Evolutionary conservation across 2,888 invertebrate genomes (phyloP), one percentile per base, ranked within the genome.

Genomic region (Panopea generosa): DNA sequence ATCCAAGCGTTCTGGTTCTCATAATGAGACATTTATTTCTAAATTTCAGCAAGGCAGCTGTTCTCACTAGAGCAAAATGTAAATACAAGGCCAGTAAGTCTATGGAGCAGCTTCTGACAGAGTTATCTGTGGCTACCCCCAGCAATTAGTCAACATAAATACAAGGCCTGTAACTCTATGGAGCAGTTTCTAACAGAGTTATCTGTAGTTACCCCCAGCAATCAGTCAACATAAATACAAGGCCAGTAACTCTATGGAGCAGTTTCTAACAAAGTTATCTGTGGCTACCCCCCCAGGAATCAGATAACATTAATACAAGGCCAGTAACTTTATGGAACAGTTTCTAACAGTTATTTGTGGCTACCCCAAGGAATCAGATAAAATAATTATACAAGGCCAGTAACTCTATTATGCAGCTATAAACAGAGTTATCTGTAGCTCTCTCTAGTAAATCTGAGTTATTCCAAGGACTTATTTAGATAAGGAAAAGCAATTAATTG

Each of bases 31-130:
- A n/a, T n/a, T n/a, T n/a, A n/a, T 11, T 43, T 33, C 45, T 7
- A 24, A 16, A 26, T 78, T 81, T 11, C 87, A 89, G 90, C 55
- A 89, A 89, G 77, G 90, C 87, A 2, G 90, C 90, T 6, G 84
- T 90, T n/a, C 55, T 89, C 0, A 90, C 90, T 0, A 86, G 86
- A 70, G 87, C 91, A 45, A 88, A 87, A 60, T 89, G 90, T 82
- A 90, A 90, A 77, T 90, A 91, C 78, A 91, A 91, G 66, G 91
- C 91, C 27, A 89, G 92, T 74, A 89, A 87, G 65, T 88, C 90
- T 1, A 82, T 91, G 81, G 91, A 91, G 72, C 82, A 83, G 18
- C 81, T 91, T 14, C 86, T 91, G 1, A 56, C 70, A 24, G 66
- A 65, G 33, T 33, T 33, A 33, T 7, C 33, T 33, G 33, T 33